Percentiles rank a stretch among this genome's conserved stretches.
Conservation (phyloP, 2,888 invertebrate genomes). For the Argyresthia albistria region DNA sequence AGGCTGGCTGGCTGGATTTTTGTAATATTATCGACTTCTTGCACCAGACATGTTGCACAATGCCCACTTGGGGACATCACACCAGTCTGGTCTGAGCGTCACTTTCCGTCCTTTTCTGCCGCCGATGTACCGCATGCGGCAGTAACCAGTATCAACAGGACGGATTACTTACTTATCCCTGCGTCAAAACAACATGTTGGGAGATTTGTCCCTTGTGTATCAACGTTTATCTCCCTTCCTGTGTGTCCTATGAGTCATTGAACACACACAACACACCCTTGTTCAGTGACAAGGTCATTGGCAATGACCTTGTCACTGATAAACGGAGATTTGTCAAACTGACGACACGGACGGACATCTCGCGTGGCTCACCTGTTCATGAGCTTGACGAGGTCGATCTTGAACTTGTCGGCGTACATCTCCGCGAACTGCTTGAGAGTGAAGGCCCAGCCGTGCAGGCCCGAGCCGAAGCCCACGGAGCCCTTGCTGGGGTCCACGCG, state of each 20-base stretch:
- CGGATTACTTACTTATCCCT: no score
- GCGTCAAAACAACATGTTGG: no score
- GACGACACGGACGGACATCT: no score
- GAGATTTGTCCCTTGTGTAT: no score
- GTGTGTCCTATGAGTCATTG: no score
- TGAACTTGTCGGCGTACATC: slow-evolving; percentile 99
- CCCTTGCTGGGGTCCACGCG: slow-evolving; percentile 98
- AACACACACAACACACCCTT: no score
- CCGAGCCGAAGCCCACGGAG: slow-evolving; percentile 99
- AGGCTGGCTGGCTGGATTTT: neutral
- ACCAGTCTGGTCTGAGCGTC: slow-evolving; percentile 30
- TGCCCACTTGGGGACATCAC: slow-evolving; percentile 23
- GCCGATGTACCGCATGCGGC: slow-evolving; percentile 47
- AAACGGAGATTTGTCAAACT: no score
- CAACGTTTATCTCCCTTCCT: no score
- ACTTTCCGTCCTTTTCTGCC: slow-evolving; percentile 62
- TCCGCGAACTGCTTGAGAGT: slow-evolving; percentile 99
- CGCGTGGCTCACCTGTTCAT: slow-evolving; percentile 82
- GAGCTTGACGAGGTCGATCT: slow-evolving; percentile 95
- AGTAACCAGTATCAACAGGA: slow-evolving; percentile 63
- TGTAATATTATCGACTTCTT: slow-evolving; percentile 19
- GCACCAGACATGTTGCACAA: slow-evolving; percentile 36
- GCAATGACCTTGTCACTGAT: no score
- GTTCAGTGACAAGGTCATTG: no score
- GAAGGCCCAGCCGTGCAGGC: slow-evolving; percentile 99